Percentiles rank a stretch among this genome's conserved stretches.
phyloP scores from a whole-genome alignment of 2,113 vertebrate species.

The Motacilla alba region DNA sequence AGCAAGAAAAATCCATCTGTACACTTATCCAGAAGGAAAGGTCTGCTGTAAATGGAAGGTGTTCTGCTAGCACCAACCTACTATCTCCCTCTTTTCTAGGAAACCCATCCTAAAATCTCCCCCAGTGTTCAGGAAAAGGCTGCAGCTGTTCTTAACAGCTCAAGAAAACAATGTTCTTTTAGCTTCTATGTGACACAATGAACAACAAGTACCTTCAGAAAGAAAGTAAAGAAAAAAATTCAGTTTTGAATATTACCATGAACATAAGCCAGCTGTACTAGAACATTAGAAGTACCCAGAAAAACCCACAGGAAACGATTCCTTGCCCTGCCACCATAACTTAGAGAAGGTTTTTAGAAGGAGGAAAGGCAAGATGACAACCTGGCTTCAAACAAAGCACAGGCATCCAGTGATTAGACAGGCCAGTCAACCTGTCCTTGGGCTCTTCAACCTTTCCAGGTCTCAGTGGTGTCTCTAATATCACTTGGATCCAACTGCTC shows the following conservation, averaged over 20 bases:
- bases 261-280: background rate
- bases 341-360: background rate
- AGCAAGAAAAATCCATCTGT: background rate
- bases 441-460: background rate
- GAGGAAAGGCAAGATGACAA: background rate
- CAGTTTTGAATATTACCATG: background rate
- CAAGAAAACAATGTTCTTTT: background rate
- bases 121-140: background rate
- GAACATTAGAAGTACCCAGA: background rate
- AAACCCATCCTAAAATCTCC: constrained; percentile 20
- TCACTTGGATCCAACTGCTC: background rate
- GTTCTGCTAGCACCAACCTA: constrained; percentile 44
- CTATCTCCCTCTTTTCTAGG: constrained; percentile 5
- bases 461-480: background rate
- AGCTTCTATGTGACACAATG: background rate
- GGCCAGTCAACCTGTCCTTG: background rate
- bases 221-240: background rate
- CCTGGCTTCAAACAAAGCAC: background rate
- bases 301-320: background rate
- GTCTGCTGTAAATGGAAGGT: constrained; percentile 36
- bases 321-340: background rate
- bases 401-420: background rate
- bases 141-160: background rate
- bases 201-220: constrained; percentile 33
- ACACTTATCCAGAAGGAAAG: background rate